phyloP scores from a whole-genome alignment of 2,113 vertebrate genomes.

The Hystrix cristata region DNA sequence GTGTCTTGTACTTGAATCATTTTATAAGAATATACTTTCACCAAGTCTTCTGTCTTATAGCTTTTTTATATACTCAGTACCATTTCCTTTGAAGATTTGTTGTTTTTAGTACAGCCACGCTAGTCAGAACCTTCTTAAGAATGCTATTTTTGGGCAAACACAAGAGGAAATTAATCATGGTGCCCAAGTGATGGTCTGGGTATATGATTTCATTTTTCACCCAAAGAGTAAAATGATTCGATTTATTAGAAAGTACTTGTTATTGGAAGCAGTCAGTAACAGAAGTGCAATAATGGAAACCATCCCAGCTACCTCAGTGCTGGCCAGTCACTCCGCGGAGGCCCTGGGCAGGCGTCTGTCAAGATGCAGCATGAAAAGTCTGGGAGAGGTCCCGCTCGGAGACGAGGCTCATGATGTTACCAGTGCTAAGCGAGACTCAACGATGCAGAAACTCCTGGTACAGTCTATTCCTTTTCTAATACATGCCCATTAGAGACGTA shows the following conservation, averaged over 20 bases:
- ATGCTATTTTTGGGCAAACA: conserved; percentile 77
- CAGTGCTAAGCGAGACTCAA: conserved; percentile 21
- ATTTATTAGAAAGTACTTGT: conserved; percentile 68
- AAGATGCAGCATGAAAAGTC: background rate
- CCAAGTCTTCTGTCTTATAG: conserved; percentile 38
- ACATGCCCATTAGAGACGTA: background rate
- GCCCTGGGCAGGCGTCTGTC: background rate
- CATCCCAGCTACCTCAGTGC: background rate
- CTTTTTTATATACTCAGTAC: conserved; percentile 51
- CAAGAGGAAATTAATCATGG: conserved; percentile 70
- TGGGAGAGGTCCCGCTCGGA: background rate
- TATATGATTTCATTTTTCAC: conserved; percentile 72
- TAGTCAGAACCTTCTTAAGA: conserved; percentile 62
- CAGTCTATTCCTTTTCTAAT: background rate
- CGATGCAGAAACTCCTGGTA: background rate
- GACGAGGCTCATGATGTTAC: background rate
- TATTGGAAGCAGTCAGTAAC: conserved; percentile 48
- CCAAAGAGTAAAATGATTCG: conserved; percentile 63
- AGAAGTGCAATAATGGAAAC: conserved; percentile 31
- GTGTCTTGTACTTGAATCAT: conserved; percentile 37
- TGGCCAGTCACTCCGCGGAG: background rate
- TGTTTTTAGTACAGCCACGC: conserved; percentile 62
- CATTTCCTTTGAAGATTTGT: conserved; percentile 69
- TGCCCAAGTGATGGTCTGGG: conserved; percentile 50
- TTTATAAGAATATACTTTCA: conserved; percentile 60